Percentiles rank a stretch among this genome's conserved stretches.
Evolutionary conservation across 1,140 invertebrate genomes (phyloP).

Genomic region (Colletes gigas): DNA sequence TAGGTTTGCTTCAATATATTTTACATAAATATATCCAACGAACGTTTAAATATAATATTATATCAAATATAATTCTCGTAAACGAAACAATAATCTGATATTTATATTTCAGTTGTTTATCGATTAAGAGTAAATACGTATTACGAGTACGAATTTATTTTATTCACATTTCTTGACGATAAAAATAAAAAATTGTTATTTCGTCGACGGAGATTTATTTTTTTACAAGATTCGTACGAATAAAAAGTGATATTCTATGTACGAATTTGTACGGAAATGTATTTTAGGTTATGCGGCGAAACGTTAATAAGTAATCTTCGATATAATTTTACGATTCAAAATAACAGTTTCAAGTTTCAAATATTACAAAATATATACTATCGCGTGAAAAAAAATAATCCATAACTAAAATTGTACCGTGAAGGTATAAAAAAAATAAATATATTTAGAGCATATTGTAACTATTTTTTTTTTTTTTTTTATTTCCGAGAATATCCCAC

Average conservation of each 20-base stretch:
- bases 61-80: conserved; percentile 15
- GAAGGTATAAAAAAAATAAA: neutral
- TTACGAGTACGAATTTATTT: neutral
- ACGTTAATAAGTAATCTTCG: neutral
- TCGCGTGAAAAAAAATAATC: neutral
- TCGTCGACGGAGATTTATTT: neutral
- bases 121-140: conserved; percentile 4
- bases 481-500: too few species aligned
- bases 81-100: conserved; percentile 11
- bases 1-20: conserved; percentile 17
- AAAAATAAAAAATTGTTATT: neutral
- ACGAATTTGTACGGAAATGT: too few species aligned
- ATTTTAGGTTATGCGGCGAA: conserved; percentile 40
- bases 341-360: neutral
- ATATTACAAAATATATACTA: too few species aligned
- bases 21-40: conserved; percentile 29
- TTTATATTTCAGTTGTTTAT: conserved; percentile 4
- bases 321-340: neutral
- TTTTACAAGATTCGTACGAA: neutral
- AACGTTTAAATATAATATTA: neutral
- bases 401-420: neutral
- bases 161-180: neutral
- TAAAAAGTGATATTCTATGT: neutral
- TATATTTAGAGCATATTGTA: neutral
- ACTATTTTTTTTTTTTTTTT: neutral